Percentiles rank a stretch among this genome's conserved stretches.
Conservation (phyloP, 2,888 invertebrate species). For the Erynnis tages region DNA sequence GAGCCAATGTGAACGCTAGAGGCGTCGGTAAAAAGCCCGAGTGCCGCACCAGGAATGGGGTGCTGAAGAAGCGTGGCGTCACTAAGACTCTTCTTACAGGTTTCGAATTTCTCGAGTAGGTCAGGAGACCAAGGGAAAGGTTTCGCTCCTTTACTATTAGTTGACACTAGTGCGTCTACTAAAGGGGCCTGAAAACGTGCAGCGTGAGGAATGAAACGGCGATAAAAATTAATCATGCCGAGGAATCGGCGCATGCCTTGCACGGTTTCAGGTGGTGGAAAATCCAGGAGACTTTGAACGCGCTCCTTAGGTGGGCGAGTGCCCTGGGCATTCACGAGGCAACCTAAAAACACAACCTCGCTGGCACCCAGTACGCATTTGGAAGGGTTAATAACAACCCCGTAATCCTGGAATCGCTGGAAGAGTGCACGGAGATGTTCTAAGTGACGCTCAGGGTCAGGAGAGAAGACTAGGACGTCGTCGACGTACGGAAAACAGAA, state of each 20-base stretch:
- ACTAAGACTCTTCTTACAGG: background rate
- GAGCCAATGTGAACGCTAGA: conserved; percentile 24
- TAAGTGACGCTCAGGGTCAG: background rate
- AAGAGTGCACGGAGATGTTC: background rate
- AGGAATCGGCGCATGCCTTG: no score
- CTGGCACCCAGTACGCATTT: conserved; percentile 1
- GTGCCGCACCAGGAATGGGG: background rate
- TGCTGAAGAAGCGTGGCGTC: background rate
- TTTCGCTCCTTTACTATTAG: background rate
- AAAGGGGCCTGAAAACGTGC: background rate
- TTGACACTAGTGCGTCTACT: background rate
- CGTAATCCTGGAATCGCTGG: background rate
- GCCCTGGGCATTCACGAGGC: background rate
- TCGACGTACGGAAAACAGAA: conserved; percentile 10
- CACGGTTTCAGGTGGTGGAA: background rate
- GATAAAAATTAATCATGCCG: no score
- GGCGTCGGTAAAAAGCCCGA: conserved; percentile 1
- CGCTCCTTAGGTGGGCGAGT: background rate
- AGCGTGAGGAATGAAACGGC: background rate
- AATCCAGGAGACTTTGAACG: background rate
- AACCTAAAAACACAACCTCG: background rate
- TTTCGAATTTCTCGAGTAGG: background rate
- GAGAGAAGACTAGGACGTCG: background rate
- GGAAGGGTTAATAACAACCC: no score
- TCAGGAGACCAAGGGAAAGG: conserved; percentile 1